Evolutionary conservation across 2,888 invertebrate species (phyloP).

Genomic region (Maniola hyperantus): DNA sequence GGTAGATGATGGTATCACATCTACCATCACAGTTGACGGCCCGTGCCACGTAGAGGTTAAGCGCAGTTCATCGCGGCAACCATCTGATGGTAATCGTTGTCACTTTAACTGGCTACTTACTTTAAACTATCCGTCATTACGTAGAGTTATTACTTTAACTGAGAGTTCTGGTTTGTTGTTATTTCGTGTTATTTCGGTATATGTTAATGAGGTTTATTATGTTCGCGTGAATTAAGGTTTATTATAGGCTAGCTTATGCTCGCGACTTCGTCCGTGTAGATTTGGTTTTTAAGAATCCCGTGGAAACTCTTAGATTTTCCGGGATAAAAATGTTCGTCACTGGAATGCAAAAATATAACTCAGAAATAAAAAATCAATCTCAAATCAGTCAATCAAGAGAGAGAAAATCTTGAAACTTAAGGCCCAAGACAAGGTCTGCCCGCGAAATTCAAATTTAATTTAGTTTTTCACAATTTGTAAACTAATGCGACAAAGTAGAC

Average conservation of each 20-base stretch:
- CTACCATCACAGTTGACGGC: constrained; percentile 2
- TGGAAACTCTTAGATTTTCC: background rate
- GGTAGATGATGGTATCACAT: background rate
- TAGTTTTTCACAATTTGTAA: no score
- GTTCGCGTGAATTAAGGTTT: background rate
- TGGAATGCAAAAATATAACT: no score
- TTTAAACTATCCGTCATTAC: constrained; percentile 13
- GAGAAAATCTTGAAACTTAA: no score
- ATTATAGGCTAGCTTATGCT: no score
- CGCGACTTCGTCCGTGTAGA: no score
- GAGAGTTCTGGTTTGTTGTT: constrained; percentile 1
- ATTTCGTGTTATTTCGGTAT: background rate
- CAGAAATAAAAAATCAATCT: no score
- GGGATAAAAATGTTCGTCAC: background rate
- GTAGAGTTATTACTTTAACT: constrained; percentile 8
- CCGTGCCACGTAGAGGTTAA: constrained; percentile 3
- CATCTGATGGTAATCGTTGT: constrained; percentile 14
- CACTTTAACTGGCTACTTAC: constrained; percentile 17
- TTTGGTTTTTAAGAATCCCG: no score
- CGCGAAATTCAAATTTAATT: no score
- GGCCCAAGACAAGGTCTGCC: no score
- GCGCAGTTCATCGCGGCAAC: constrained; percentile 4
- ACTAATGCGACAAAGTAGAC: no score
- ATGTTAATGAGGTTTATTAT: background rate
- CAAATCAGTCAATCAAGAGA: no score